Base-by-base conservation (phyloP, 2,888 invertebrate genomes). In the Aromia moschata region DNA sequence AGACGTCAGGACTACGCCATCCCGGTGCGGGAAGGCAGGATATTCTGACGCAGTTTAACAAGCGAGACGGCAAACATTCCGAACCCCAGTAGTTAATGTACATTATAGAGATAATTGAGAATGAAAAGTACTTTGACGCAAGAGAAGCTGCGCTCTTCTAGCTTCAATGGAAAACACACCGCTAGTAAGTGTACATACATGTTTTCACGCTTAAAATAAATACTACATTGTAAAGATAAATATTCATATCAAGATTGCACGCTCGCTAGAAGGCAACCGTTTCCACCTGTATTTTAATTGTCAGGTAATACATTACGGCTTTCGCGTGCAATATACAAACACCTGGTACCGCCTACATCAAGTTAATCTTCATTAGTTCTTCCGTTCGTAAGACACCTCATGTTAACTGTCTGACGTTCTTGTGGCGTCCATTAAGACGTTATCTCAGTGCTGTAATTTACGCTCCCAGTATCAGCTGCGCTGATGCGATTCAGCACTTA, bases 321-420 rank as follows among this genome's bases (percentile, higher is more conserved):
- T 54, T 54, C 54, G 45, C 55, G 55, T 46, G 55, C 55, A 36
- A 37, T 55, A 38, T 37, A 46, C 38, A 25, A 44, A 49, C 57
- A 57, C 57, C 57, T 57, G 57, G 52, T 57, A 37, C 60, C 49
- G 58, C 49, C 53, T 56, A 41, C 58, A 64, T 59, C 49, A 44
- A 38, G 45, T 55, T 52, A 58, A 65, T 62, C 65, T 65, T 60
- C 51, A 51, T 62, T 58, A 62, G 55, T 62, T 65, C 65, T 62
- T 65, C 62, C 62, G 65, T 53, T 65, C 46, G 41, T 58, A 31
- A 58, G 65, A 60, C 64, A 55, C 51, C 44, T 41, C 55, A 44
- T 44, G 64, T 56, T 59, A 56, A 54, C 47, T 54, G 64, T 60
- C 41, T 54, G 64, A 61, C 64, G 58, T 47, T 52, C 54, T 54